Evolutionary conservation across 2,888 invertebrate genomes (phyloP).

Genomic region (Pediacus dermestoides): DNA sequence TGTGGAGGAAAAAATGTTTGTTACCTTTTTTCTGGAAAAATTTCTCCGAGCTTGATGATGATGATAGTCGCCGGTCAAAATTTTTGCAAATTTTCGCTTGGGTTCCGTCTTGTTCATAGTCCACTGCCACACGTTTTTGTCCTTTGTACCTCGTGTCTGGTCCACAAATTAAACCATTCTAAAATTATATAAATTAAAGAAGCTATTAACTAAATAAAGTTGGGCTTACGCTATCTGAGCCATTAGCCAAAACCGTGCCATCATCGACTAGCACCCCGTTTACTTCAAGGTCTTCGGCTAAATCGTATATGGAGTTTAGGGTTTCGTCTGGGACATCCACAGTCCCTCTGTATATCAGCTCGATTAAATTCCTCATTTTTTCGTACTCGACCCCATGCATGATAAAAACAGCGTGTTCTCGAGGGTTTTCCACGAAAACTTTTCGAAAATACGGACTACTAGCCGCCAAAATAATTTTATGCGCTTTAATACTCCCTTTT

Average conservation of each 20-base stretch:
- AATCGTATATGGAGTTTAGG: conserved; percentile 61
- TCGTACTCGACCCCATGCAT: conserved; percentile 64
- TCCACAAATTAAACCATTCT: conserved; percentile 12
- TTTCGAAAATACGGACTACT: conserved; percentile 75
- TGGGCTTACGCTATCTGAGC: conserved; percentile 17
- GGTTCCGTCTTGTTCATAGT: conserved; percentile 32
- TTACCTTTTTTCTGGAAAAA: conserved; percentile 10
- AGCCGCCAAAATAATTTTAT: conserved; percentile 70
- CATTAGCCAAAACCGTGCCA: conserved; percentile 3
- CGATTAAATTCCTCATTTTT: conserved; percentile 64
- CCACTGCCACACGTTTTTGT: conserved; percentile 50
- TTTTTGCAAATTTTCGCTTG: conserved; percentile 12
- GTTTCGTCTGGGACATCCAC: conserved; percentile 64
- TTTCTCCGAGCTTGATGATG: conserved; percentile 17
- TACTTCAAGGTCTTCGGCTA: conserved; percentile 66
- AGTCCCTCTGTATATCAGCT: conserved; percentile 70
- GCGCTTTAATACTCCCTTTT: conserved; percentile 67
- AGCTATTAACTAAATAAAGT: not conserved
- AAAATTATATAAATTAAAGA: not conserved
- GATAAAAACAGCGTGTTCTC: conserved; percentile 66
- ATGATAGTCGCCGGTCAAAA: conserved; percentile 7
- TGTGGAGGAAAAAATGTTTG: conserved; percentile 3
- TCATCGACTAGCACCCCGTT: conserved; percentile 49
- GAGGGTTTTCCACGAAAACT: conserved; percentile 70
- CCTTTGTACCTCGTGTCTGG: conserved; percentile 51